A percentile compares a stretch with the other conserved stretches of the same genome.
Conservation (phyloP, 2,113 vertebrate species). For the Apus apus region DNA sequence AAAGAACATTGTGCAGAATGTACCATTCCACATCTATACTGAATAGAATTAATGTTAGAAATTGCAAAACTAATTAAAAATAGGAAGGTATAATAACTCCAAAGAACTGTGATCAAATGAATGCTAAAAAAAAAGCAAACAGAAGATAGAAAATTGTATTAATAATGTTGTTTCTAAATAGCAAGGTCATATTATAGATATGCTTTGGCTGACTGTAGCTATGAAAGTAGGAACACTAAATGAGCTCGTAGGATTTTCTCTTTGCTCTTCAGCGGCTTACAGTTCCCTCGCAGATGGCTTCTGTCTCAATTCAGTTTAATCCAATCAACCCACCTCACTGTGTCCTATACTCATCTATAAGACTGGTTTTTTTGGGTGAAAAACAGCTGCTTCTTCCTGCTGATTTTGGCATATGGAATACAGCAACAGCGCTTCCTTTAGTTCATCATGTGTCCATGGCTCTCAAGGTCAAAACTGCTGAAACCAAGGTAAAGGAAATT, state of each 20-base stretch:
- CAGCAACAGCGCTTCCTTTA: conserved; percentile 34
- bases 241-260: conserved; percentile 56
- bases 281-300: conserved; percentile 72
- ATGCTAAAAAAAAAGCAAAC: not conserved
- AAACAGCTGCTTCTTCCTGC: conserved; percentile 62
- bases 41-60: not conserved
- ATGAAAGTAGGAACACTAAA: not conserved
- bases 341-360: conserved; percentile 41
- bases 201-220: not conserved
- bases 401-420: not conserved
- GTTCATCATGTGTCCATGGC: conserved; percentile 78
- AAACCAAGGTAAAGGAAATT: conserved; percentile 84
- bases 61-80: conserved; percentile 7
- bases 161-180: not conserved
- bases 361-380: conserved; percentile 28
- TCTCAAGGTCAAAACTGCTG: conserved; percentile 81
- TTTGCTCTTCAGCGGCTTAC: conserved; percentile 65
- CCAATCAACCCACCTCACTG: conserved; percentile 77
- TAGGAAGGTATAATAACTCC: not conserved
- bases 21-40: not conserved
- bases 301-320: conserved; percentile 73
- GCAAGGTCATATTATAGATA: not conserved
- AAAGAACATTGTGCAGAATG: not conserved
- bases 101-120: not conserved
- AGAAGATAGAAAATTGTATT: not conserved